Evolutionary conservation across 2,113 vertebrate species (phyloP), one percentile per base, ranked within the genome.

Genomic region (Mustela nigripes): DNA sequence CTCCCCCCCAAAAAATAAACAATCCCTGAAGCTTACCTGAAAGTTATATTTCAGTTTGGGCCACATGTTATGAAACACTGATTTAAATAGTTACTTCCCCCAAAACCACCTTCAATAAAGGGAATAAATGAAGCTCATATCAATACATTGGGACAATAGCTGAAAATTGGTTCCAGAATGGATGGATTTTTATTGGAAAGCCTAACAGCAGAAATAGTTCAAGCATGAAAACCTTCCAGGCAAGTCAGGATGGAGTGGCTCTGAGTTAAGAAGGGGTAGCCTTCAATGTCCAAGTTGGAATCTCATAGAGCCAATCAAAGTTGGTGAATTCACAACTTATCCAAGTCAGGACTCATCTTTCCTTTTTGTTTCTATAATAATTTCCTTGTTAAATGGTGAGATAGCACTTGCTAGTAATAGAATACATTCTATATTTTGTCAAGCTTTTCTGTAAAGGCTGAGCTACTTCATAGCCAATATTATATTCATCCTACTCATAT

Each of bases 401-500:
- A 71, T 36, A 94, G 18, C 4, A 21, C 7, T 18, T 67, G 1
- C 11, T 76, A 71, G 50, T 90, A 76, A 50, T 60, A 83, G 21
- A 53, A 69, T 26, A 39, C 24, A 53, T 86, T 95, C 22, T 58
- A 4, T 80, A 36, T 39, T 93, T 94, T 93, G 22, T 26, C 48
- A 97, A 80, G 18, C 2, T 69, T 97, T 87, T 92, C 89, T 97
- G 14, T 85, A 98, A 91, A 39, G 88, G 4, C 48, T 85, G 2
- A 96, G 62, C 82, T 97, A 97, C 56, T 96, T 94, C 87, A 98
- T 86, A 97, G 62, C 91, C 98, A 98, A 98, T 95, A 98, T 15
- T 24, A 95, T 42, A 93, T 79, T 80, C 36, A 94, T 31, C 36
- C 63, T n/a, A 86, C 10, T 60, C 97, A 97, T 94, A 95, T 98